Conservation (phyloP, 2,888 invertebrate species). For the Smittia sp. region DNA sequence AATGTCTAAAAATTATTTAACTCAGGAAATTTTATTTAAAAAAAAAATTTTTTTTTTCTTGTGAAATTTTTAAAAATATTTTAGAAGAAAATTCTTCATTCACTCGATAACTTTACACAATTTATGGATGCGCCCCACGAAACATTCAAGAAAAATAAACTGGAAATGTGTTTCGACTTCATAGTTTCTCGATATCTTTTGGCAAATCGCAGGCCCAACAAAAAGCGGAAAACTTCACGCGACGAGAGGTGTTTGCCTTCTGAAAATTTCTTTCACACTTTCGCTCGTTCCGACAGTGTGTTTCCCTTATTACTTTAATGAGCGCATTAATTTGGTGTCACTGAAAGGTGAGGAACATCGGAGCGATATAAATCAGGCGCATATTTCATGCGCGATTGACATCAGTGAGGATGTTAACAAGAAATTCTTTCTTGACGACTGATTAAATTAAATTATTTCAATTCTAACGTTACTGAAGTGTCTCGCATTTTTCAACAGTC, state of each 20-base stretch:
- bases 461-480: not conserved
- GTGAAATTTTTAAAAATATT: no score
- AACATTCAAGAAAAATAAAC: no score
- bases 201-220: no score
- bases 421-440: not conserved
- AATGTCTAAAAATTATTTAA: no score
- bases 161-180: no score
- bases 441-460: constrained; percentile 1
- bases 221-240: not conserved
- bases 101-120: no score
- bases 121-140: no score
- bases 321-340: constrained; percentile 14
- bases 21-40: no score
- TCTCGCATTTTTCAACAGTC: not conserved
- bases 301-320: constrained; percentile 16
- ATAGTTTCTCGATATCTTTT: no score
- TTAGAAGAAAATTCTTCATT: no score
- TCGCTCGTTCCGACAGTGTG: not conserved
- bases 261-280: not conserved
- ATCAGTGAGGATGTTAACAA: constrained; percentile 17
- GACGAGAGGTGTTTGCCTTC: no score
- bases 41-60: no score
- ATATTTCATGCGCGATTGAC: constrained; percentile 8
- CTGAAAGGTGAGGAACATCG: constrained; percentile 12
- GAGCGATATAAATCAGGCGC: not conserved